A percentile compares a stretch with the other conserved stretches of the same genome.
Conservation (phyloP, 2,888 invertebrate genomes). For the Mantis religiosa region DNA sequence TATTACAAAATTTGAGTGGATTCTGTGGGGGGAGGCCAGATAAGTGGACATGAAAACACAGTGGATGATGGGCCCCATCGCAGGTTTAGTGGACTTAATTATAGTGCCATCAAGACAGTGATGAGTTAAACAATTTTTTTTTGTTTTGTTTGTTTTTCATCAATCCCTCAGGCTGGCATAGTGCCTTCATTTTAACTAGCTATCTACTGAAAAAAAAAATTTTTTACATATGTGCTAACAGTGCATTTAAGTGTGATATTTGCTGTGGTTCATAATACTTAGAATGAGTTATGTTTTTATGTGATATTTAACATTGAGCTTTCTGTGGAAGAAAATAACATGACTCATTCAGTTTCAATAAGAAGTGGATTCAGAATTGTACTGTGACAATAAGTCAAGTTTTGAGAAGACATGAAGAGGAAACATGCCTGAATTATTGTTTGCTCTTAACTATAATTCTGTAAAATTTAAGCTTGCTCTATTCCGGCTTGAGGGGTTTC, state of each 20-base stretch:
- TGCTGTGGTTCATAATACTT: neutral
- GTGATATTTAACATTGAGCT: neutral
- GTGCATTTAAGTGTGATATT: neutral
- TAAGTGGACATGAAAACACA: neutral
- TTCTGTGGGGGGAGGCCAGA: neutral
- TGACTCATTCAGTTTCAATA: neutral
- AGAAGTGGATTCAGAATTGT: neutral
- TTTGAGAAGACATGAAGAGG: neutral
- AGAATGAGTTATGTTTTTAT: neutral
- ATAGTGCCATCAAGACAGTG: neutral
- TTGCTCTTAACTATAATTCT: neutral
- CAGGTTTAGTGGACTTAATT: neutral
- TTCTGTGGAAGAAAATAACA: neutral
- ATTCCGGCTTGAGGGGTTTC: neutral
- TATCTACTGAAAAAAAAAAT: too few species aligned
- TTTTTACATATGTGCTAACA: too few species aligned
- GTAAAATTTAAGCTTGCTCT: neutral
- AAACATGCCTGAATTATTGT: neutral
- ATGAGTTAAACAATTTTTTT: neutral
- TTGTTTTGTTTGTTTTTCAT: neutral
- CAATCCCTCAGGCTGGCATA: neutral
- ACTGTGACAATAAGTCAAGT: neutral
- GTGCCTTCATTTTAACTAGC: too few species aligned
- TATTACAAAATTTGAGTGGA: neutral
- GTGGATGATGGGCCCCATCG: neutral